Evolutionary conservation across 1,140 invertebrate species (phyloP).

Genomic region (Lepidurus packardi): DNA sequence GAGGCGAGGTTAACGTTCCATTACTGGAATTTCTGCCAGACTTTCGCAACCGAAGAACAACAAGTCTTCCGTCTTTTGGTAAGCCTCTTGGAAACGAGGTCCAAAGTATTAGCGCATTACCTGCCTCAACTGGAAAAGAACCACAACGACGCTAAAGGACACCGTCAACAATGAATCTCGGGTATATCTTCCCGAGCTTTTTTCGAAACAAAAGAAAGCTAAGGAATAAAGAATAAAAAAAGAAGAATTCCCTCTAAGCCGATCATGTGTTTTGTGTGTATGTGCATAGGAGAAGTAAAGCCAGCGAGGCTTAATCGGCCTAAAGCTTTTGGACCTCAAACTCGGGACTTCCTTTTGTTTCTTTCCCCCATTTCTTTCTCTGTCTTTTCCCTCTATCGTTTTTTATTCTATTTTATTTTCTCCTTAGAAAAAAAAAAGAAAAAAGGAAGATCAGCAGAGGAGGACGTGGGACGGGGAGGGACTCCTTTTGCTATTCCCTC

Average conservation of each 20-base stretch:
- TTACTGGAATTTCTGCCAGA: too few relatives aligned
- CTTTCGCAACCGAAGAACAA: too few relatives aligned
- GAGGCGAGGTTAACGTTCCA: too few relatives aligned
- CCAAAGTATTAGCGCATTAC: too few relatives aligned
- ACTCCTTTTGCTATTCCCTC: too few relatives aligned
- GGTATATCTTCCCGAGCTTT: neutral
- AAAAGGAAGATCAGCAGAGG: too few relatives aligned
- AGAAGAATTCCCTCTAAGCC: neutral
- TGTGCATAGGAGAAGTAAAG: neutral
- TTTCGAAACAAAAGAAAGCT: neutral
- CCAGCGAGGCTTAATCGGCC: neutral
- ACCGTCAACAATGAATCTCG: neutral
- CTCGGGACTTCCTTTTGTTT: neutral
- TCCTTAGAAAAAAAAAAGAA: too few relatives aligned
- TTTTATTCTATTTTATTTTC: neutral
- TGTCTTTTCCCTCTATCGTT: neutral
- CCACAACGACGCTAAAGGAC: too few relatives aligned
- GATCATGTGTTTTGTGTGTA: conserved; percentile 18
- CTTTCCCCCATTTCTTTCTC: neutral
- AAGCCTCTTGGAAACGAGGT: too few relatives aligned
- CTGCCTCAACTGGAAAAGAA: too few relatives aligned
- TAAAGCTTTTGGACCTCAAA: neutral
- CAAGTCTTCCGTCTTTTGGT: too few relatives aligned
- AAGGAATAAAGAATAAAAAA: neutral
- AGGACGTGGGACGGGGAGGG: too few relatives aligned